Base-by-base conservation (phyloP, 2,113 vertebrate genomes). In the Rhea americana region DNA sequence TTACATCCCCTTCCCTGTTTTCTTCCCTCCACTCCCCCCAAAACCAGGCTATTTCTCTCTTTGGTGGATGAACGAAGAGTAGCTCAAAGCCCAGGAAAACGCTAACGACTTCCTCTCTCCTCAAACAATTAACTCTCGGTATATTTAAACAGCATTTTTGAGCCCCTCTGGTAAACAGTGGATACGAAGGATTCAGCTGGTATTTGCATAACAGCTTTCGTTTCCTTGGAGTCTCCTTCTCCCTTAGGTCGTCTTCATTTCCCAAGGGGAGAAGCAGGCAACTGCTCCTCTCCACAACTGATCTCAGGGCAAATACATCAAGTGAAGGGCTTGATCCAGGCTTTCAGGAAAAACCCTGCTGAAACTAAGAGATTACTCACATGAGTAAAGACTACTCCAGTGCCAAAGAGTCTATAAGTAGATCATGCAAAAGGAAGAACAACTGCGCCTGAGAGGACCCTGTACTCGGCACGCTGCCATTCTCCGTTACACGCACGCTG, bases 401-500 rank as follows among this genome's bases (percentile, higher is more conserved):
- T 10, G 66, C 32, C 56, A 88, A 55, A 79, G 25, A 85, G 32
- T 19, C 62, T 50, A 41, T 47, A 67, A 67, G 24, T 18, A 71
- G 62, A 68, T 19, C 53, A 25, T 47, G 30, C 39, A 50, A 71
- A 81, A 43, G 50, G 15, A 86, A 70, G 72, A 85, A 13, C 16
- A 16, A 58, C 51, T 19, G 13, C 20, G 51, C 39, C 53, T 14
- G 35, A 89, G 8, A 62, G 11, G 4, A 2, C 55, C 6, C 2
- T 68, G 66, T 18, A 13, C 0, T 0, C 13, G 61, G 37, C 58
- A 47, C 1, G 1, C 13, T 37, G 67, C 45, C 61, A 11, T 59
- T 71, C 68, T 80, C 79, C 72, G 50, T 70, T 82, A 74, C 43
- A 32, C 39, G 84, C 88, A 82, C 83, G 86, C 32, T 32, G 72